phyloP scores from a whole-genome alignment of 2,797 vertebrate genomes.

The Arctocebus calabarensis region DNA sequence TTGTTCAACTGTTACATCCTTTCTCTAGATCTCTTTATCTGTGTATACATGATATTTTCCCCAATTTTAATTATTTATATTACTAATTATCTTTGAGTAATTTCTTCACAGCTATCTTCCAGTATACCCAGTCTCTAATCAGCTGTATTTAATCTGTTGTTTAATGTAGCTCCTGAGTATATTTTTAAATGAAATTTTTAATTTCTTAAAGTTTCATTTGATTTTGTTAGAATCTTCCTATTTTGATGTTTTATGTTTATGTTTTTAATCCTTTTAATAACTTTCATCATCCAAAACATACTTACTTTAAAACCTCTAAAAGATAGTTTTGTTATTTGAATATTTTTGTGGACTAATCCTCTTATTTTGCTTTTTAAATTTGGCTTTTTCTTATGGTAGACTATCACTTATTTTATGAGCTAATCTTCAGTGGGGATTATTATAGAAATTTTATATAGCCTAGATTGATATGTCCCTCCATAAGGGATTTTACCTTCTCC shows the following conservation, averaged over 20 bases:
- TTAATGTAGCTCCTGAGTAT: neutral
- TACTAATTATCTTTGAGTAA: neutral
- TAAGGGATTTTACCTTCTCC: neutral
- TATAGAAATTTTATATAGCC: neutral
- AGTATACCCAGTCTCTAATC: neutral
- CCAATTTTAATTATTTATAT: neutral
- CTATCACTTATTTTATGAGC: neutral
- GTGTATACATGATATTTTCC: neutral
- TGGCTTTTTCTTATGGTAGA: neutral
- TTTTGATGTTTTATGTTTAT: neutral
- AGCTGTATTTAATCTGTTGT: neutral
- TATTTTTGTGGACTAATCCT: neutral
- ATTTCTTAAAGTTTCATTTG: neutral
- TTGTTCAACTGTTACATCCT: neutral
- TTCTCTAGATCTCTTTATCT: neutral
- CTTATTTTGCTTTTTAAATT: neutral
- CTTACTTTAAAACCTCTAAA: constrained; percentile 1
- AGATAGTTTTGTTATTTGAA: neutral
- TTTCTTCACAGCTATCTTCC: neutral
- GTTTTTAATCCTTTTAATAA: neutral
- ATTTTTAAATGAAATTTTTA: neutral
- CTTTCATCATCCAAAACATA: neutral
- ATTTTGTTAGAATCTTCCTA: neutral
- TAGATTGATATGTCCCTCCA: neutral
- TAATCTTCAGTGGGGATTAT: neutral